phyloP scores from a whole-genome alignment of 2,113 vertebrate genomes.

The Mastomys natalensis region DNA sequence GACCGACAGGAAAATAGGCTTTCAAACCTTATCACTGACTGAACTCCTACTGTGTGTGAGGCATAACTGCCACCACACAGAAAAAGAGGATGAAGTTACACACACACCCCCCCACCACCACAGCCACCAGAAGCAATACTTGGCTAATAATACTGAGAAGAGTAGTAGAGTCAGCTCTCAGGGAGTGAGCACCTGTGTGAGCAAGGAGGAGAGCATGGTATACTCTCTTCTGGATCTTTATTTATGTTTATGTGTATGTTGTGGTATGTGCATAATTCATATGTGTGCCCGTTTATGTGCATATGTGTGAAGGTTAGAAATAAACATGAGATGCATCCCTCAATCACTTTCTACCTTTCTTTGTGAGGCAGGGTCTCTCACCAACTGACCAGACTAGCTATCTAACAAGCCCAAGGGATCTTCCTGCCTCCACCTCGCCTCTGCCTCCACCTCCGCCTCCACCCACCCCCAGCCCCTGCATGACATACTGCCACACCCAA shows the following conservation, averaged over 20 bases:
- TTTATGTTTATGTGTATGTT: neutral
- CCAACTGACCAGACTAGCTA: neutral
- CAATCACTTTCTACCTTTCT: neutral
- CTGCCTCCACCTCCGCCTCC: too few species aligned
- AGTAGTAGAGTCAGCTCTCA: neutral
- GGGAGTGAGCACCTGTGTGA: neutral
- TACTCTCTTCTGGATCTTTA: neutral
- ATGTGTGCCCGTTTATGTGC: neutral
- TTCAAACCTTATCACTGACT: neutral
- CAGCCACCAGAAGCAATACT: neutral
- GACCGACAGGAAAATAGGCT: neutral
- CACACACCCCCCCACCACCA: neutral
- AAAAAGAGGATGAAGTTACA: neutral
- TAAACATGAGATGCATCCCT: neutral
- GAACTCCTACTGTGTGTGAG: slow-evolving; percentile 14
- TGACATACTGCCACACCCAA: neutral
- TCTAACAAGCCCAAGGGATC: too few species aligned
- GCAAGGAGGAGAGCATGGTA: neutral
- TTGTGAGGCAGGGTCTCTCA: neutral
- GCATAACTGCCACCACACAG: neutral
- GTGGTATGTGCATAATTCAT: neutral
- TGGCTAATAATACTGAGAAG: neutral
- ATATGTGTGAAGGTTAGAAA: neutral
- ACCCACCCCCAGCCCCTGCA: neutral
- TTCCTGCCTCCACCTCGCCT: neutral